Evolutionary conservation across 2,797 vertebrate species (phyloP).

Genomic region (Furcifer pardalis): DNA sequence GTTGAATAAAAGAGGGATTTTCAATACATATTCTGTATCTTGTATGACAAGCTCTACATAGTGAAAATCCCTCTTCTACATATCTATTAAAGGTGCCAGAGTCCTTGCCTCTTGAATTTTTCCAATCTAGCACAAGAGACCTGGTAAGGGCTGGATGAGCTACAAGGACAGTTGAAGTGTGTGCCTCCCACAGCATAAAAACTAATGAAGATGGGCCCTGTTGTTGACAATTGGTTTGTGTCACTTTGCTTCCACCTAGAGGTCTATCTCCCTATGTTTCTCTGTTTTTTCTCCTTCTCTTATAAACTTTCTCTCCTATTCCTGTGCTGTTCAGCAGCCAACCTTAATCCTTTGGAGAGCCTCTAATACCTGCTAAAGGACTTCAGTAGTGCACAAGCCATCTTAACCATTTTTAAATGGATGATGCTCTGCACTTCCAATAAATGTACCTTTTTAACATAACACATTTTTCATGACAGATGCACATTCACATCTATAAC

Average conservation of each 20-base stretch:
- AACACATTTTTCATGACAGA: background rate
- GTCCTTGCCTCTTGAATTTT: background rate
- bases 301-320: background rate
- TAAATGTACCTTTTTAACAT: background rate
- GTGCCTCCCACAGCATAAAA: background rate
- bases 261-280: background rate
- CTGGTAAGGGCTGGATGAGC: background rate
- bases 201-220: background rate
- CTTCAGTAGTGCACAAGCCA: background rate
- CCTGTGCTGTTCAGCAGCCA: background rate
- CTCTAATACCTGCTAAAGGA: background rate
- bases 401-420: background rate
- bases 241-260: constrained; percentile 28
- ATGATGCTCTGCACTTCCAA: background rate
- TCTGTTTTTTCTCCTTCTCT: background rate
- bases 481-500: background rate
- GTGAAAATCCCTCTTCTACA: background rate
- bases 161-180: background rate
- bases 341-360: background rate
- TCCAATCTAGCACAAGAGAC: background rate
- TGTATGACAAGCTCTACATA: background rate
- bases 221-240: background rate
- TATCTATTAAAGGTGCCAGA: background rate
- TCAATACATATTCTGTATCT: background rate
- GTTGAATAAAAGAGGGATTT: background rate